phyloP scores from a whole-genome alignment of 2,113 vertebrate species.

The Mugil cephalus region DNA sequence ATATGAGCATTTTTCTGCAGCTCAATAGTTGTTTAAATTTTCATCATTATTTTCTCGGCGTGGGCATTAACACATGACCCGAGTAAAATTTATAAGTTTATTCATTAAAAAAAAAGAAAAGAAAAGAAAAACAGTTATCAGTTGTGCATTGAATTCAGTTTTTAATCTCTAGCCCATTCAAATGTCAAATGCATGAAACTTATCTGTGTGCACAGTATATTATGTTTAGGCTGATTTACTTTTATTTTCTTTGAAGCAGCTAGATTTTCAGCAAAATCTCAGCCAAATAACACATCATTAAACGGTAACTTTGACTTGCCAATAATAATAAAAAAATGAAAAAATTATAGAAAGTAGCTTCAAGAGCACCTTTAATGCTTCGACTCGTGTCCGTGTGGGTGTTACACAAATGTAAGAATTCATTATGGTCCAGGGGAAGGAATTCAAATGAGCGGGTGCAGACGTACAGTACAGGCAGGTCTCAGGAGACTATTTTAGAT shows the following conservation, averaged over 20 bases:
- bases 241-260: conserved; percentile 1
- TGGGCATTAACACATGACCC: conserved; percentile 40
- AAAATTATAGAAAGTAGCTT: too few relatives aligned
- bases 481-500: conserved; percentile 58
- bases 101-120: conserved; percentile 52
- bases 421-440: conserved; percentile 52
- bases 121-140: conserved; percentile 39
- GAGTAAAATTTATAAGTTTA: conserved; percentile 19
- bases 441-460: conserved; percentile 49
- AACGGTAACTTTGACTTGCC: conserved; percentile 5
- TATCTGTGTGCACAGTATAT: conserved; percentile 18
- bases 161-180: conserved; percentile 37
- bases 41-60: conserved; percentile 49
- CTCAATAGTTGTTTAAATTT: conserved; percentile 55
- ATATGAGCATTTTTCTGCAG: conserved; percentile 24
- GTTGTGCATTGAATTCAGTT: conserved; percentile 12
- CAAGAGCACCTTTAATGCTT: conserved; percentile 25
- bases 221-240: conserved; percentile 7
- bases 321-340: background rate
- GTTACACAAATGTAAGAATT: conserved; percentile 47
- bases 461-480: conserved; percentile 58
- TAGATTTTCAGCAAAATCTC: background rate
- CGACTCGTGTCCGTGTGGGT: conserved; percentile 29
- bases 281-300: conserved; percentile 9
- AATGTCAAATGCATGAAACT: conserved; percentile 46